phyloP scores from a whole-genome alignment of 2,113 vertebrate genomes.

The Oplegnathus fasciatus region DNA sequence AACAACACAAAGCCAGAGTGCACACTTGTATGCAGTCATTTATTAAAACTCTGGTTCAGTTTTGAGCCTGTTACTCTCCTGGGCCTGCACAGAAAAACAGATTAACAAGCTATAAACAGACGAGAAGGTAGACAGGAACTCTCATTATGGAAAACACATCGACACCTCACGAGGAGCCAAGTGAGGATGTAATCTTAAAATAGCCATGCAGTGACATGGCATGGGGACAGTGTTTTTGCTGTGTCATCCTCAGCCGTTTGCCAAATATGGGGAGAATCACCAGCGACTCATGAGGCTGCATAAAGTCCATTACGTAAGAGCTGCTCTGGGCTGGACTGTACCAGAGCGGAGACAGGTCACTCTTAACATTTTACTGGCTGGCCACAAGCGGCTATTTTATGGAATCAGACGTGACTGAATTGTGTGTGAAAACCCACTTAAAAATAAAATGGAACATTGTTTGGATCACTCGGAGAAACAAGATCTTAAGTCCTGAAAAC shows the following conservation, averaged over 20 bases:
- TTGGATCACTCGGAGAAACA: slow-evolving; percentile 18
- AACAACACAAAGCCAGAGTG: background rate
- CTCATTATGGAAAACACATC: slow-evolving; percentile 1
- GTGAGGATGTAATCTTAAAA: slow-evolving; percentile 55
- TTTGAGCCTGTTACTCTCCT: slow-evolving; percentile 1
- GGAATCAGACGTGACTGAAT: slow-evolving; percentile 32
- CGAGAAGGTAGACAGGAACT: background rate
- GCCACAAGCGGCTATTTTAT: slow-evolving; percentile 25
- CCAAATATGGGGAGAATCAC: slow-evolving; percentile 67
- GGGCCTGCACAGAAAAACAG: slow-evolving; percentile 13
- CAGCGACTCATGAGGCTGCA: slow-evolving; percentile 41
- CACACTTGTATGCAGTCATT: background rate
- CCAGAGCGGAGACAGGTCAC: slow-evolving; percentile 43
- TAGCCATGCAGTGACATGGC: slow-evolving; percentile 44
- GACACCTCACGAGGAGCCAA: slow-evolving; percentile 12
- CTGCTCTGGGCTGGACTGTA: slow-evolving; percentile 25
- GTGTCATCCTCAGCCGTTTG: slow-evolving; percentile 59
- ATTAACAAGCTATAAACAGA: slow-evolving; percentile 40
- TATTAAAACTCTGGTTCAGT: slow-evolving; percentile 11
- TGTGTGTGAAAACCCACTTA: slow-evolving; percentile 14
- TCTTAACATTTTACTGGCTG: slow-evolving; percentile 30
- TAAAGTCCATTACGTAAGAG: slow-evolving; percentile 67
- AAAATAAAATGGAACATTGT: slow-evolving; percentile 15
- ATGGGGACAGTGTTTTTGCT: slow-evolving; percentile 25
- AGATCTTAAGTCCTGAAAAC: background rate